Evolutionary conservation across 2,888 invertebrate species (phyloP).

Genomic region (Metopia argyrocephala): DNA sequence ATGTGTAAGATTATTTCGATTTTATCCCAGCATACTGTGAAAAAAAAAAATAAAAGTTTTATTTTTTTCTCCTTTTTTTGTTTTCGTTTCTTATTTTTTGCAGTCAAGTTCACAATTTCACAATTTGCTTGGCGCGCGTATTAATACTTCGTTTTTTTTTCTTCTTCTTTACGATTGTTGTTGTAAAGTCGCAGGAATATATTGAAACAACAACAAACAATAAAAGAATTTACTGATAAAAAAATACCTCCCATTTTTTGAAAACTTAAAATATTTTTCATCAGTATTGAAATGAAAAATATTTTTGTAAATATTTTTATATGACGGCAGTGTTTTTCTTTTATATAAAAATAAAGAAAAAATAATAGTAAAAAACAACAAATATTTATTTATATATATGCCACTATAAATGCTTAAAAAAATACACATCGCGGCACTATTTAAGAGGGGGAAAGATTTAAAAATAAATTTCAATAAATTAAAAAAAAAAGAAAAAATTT

Average conservation of each 20-base stretch:
- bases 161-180: constrained; percentile 59
- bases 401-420: too few species aligned
- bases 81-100: constrained; percentile 67
- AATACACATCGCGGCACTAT: too few species aligned
- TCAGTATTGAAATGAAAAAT: too few species aligned
- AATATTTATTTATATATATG: too few species aligned
- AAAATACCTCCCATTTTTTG: constrained; percentile 23
- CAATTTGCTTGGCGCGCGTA: constrained; percentile 72
- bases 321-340: too few species aligned
- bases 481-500: too few species aligned
- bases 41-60: constrained; percentile 48
- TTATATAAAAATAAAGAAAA: too few species aligned
- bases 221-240: background rate
- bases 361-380: too few species aligned
- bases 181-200: constrained; percentile 23
- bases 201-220: constrained; percentile 2
- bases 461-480: too few species aligned
- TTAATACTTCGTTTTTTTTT: constrained; percentile 68
- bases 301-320: too few species aligned
- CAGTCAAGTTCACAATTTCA: constrained; percentile 76
- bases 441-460: too few species aligned
- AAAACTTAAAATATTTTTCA: too few species aligned
- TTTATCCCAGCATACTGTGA: constrained; percentile 22
- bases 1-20: background rate
- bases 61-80: constrained; percentile 52